These are phyloP conservation scores for Drosophila lacertosa DNA, from an alignment of 1,140 invertebrate species.

Conservation along the genomic window DNA sequence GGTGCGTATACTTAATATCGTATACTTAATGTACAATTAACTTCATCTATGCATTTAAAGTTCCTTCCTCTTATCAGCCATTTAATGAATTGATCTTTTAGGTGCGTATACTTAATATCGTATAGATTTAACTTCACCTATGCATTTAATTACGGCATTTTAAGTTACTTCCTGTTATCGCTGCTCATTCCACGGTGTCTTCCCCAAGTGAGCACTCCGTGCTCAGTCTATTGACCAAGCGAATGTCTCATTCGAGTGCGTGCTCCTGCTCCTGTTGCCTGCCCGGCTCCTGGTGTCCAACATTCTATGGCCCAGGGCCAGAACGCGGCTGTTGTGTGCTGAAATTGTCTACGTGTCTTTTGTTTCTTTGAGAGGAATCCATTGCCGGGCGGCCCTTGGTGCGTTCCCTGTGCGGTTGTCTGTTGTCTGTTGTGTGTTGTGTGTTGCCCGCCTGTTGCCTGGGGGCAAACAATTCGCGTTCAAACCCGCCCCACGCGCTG, in stretches of 20 bases:
- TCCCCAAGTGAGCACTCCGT: constrained; percentile 10
- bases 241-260: constrained; percentile 63
- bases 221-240: constrained; percentile 52
- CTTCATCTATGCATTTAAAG: too few species aligned
- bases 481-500: constrained; percentile 6
- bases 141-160: background rate
- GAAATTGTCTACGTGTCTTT: constrained; percentile 68
- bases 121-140: background rate
- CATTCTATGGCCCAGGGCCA: constrained; percentile 32
- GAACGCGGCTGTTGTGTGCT: constrained; percentile 35
- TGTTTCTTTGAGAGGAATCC: constrained; percentile 39
- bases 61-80: too few species aligned
- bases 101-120: too few species aligned
- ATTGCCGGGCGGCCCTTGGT: background rate
- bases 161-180: background rate
- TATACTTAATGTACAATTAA: too few species aligned
- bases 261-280: constrained; percentile 22
- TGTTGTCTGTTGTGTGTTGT: constrained; percentile 32
- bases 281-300: constrained; percentile 27
- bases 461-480: constrained; percentile 55
- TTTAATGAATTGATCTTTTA: too few species aligned
- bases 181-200: constrained; percentile 35
- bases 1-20: too few species aligned
- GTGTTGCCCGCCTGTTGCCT: constrained; percentile 42
- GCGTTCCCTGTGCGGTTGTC: constrained; percentile 7